phyloP scores from a whole-genome alignment of 1,140 invertebrate species.

The Scaptomyza hsui region DNA sequence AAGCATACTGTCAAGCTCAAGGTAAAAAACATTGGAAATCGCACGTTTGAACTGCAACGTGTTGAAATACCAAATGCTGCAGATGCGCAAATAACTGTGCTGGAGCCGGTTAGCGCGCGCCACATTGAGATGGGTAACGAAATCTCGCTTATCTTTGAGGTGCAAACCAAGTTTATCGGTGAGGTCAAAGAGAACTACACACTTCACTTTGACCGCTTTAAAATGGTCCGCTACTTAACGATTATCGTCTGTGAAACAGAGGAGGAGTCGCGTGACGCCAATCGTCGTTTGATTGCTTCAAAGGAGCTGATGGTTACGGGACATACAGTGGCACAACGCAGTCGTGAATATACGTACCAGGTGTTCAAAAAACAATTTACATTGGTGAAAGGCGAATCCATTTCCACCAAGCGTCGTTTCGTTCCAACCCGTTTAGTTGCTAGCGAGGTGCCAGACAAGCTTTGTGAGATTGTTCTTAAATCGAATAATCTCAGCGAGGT shows the following conservation, averaged over 20 bases:
- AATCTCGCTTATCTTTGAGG: conserved; percentile 39
- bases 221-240: conserved; percentile 31
- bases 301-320: conserved; percentile 23
- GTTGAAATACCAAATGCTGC: conserved; percentile 70
- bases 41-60: conserved; percentile 57
- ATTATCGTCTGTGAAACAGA: conserved; percentile 40
- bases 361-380: conserved; percentile 65
- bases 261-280: conserved; percentile 18
- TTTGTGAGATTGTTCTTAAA: conserved; percentile 85
- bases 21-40: conserved; percentile 81
- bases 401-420: conserved; percentile 84
- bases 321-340: conserved; percentile 39
- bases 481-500: conserved; percentile 70
- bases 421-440: conserved; percentile 83
- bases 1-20: conserved; percentile 67
- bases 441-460: conserved; percentile 86
- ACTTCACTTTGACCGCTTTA: conserved; percentile 86
- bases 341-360: conserved; percentile 66
- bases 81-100: conserved; percentile 71
- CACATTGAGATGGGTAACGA: not conserved
- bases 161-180: conserved; percentile 85
- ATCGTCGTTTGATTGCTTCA: conserved; percentile 38
- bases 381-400: conserved; percentile 86
- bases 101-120: conserved; percentile 25
- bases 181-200: conserved; percentile 86